Percentiles rank a stretch among this genome's conserved stretches.
Conservation (phyloP, 2,113 vertebrate species). For the Elgaria multicarinata region DNA sequence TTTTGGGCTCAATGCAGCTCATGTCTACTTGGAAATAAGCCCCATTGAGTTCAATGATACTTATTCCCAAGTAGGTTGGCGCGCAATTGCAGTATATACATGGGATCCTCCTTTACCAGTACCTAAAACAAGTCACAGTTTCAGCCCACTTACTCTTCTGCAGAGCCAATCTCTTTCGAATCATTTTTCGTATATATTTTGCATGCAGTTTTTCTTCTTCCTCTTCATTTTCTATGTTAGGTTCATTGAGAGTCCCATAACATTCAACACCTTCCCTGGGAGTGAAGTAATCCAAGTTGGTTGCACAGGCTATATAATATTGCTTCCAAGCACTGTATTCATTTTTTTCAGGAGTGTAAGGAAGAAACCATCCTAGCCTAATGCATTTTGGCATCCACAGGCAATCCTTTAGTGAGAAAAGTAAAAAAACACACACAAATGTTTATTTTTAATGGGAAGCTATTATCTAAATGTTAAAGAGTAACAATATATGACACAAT, state of each 20-base stretch:
- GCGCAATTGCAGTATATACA: not conserved
- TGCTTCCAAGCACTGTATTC: constrained; percentile 82
- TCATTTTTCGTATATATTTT: constrained; percentile 72
- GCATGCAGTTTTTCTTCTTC: constrained; percentile 76
- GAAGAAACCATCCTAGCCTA: constrained; percentile 83
- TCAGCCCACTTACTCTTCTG: constrained; percentile 78
- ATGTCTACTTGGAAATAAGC: not conserved
- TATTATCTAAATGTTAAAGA: not conserved
- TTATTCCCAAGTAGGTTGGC: not conserved
- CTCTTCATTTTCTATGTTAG: constrained; percentile 60
- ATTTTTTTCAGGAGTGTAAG: constrained; percentile 75
- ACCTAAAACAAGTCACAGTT: not conserved
- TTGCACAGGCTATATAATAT: constrained; percentile 78
- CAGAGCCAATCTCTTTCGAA: constrained; percentile 75
- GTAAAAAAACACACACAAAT: not conserved
- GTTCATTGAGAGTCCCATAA: constrained; percentile 76
- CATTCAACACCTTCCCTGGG: constrained; percentile 73
- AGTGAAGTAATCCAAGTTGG: constrained; percentile 75
- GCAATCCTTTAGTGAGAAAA: constrained; percentile 75
- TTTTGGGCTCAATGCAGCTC: not conserved
- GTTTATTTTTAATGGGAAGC: not conserved
- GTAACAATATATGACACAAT: not conserved
- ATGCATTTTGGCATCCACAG: constrained; percentile 81
- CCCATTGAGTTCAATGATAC: not conserved
- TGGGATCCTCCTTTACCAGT: not conserved